Conservation (phyloP, 1,140 invertebrate genomes). For the Carposina sasakii region DNA sequence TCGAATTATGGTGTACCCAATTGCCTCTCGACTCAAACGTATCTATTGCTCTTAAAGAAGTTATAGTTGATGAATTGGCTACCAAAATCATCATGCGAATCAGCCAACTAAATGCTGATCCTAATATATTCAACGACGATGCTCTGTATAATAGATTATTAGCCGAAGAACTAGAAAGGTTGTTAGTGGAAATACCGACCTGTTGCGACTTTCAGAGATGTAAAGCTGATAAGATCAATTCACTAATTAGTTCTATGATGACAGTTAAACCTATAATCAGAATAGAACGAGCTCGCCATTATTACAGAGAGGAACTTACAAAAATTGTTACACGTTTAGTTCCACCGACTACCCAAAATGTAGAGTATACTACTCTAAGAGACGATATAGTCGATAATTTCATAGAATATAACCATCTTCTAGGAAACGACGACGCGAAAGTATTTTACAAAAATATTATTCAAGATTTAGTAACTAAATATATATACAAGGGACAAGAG, state of each 20-base stretch:
- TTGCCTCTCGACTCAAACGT: too few species aligned
- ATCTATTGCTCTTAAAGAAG: too few species aligned
- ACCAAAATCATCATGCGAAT: constrained; percentile 23
- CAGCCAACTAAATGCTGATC: constrained; percentile 26
- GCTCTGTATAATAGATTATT: constrained; percentile 24
- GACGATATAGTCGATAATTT: too few species aligned
- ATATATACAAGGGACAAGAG: too few species aligned
- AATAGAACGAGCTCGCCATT: constrained; percentile 19
- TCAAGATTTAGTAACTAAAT: too few species aligned
- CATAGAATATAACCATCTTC: too few species aligned
- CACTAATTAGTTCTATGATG: constrained; percentile 19
- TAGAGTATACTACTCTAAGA: not conserved
- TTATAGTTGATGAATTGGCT: too few species aligned
- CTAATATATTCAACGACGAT: constrained; percentile 25
- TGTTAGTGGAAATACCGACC: constrained; percentile 17
- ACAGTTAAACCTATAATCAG: constrained; percentile 15
- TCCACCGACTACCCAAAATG: constrained; percentile 7
- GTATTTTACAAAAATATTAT: too few species aligned
- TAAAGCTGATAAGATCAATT: constrained; percentile 15
- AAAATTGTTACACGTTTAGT: constrained; percentile 29
- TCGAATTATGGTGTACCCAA: too few species aligned
- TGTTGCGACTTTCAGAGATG: constrained; percentile 14
- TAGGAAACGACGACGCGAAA: too few species aligned
- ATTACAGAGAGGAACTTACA: constrained; percentile 29
- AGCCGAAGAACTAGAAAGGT: constrained; percentile 27